A percentile compares a stretch with the other conserved stretches of the same genome.
phyloP scores from a whole-genome alignment of 2,888 invertebrate species.

The Hypsopygia costalis region DNA sequence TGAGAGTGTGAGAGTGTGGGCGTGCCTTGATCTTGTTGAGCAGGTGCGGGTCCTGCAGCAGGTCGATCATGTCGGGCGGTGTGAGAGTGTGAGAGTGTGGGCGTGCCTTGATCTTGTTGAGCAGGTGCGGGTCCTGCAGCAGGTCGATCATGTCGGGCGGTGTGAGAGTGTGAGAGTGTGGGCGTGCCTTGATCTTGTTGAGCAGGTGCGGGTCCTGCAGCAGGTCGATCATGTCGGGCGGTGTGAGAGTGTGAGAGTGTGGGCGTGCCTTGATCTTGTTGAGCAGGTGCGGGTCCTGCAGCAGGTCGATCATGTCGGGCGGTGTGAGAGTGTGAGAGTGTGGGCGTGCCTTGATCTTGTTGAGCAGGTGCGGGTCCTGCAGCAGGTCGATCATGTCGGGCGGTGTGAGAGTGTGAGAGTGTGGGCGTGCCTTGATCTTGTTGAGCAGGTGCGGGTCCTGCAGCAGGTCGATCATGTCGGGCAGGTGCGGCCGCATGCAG shows the following conservation, averaged over 20 bases:
- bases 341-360: constrained; percentile 90
- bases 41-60: no score
- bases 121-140: no score
- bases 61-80: no score
- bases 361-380: constrained; percentile 96
- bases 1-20: no score
- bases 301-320: constrained; percentile 95
- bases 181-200: constrained; percentile 96
- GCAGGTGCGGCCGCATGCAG: constrained; percentile 94
- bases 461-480: constrained; percentile 96
- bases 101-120: constrained; percentile 96
- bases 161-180: no score
- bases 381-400: constrained; percentile 97
- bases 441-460: constrained; percentile 97
- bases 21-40: constrained; percentile 96
- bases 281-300: constrained; percentile 97
- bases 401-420: constrained; percentile 72
- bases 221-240: no score
- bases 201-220: no score
- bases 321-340: constrained; percentile 72
- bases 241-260: no score
- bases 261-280: constrained; percentile 97
- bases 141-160: no score
- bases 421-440: constrained; percentile 89
- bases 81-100: no score